Conservation (phyloP, 37 sponge, comb jelly and placozoan species). For the Agelas oroides region DNA sequence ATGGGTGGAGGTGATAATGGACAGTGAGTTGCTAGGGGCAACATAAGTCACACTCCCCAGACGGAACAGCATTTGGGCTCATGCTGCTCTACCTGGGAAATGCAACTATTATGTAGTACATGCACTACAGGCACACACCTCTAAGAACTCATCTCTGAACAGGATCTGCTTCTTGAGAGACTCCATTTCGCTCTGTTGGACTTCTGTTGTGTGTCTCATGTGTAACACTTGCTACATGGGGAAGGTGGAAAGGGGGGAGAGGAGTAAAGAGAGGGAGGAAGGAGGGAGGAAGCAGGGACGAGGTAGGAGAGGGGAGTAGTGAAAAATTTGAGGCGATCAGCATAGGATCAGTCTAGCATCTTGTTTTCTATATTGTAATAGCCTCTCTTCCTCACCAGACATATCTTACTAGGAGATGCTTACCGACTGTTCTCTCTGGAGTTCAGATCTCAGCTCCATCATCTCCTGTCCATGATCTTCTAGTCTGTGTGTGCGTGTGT, state of each 20-base stretch:
- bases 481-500: constrained; percentile 15
- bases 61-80: no score
- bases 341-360: no score
- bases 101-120: no score
- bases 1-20: no score
- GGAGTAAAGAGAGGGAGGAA: neutral
- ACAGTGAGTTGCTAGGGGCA: no score
- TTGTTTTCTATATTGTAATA: no score
- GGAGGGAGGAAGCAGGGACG: neutral
- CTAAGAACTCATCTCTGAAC: constrained; percentile 61
- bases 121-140: constrained; percentile 41
- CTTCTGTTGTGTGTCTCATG: constrained; percentile 4
- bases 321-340: no score
- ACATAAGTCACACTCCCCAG: no score
- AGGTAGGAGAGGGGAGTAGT: neutral
- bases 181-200: constrained; percentile 4
- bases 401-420: no score
- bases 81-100: no score
- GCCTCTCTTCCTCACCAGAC: no score
- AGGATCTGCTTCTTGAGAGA: constrained; percentile 47
- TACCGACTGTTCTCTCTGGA: constrained; percentile 67
- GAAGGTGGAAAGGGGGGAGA: neutral
- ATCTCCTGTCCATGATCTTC: constrained; percentile 53
- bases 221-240: constrained; percentile 20
- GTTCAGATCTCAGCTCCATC: constrained; percentile 38